phyloP scores from a whole-genome alignment of 2,888 invertebrate genomes.

The Phalera bucephala region DNA sequence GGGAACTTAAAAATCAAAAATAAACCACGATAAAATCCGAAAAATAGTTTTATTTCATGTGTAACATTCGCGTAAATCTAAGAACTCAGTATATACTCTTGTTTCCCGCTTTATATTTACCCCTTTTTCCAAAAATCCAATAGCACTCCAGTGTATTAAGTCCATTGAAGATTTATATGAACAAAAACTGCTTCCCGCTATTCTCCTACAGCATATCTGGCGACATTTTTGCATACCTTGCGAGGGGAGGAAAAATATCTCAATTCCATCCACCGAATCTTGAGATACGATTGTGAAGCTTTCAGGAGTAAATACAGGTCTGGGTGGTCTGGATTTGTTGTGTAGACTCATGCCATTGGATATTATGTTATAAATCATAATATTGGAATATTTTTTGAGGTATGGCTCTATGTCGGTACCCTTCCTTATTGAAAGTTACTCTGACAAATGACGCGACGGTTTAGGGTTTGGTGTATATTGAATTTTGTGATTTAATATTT shows the following conservation, averaged over 20 bases:
- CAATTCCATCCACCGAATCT: slow-evolving; percentile 36
- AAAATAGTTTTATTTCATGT: too few relatives aligned
- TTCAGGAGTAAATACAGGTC: slow-evolving; percentile 11
- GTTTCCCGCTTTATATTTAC: too few relatives aligned
- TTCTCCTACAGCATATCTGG: slow-evolving; percentile 63
- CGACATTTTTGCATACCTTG: slow-evolving; percentile 77
- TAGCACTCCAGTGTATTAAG: slow-evolving; percentile 72
- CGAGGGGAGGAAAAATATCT: slow-evolving; percentile 64
- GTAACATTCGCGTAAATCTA: too few relatives aligned
- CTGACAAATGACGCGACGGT: slow-evolving; percentile 71
- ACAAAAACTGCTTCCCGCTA: slow-evolving; percentile 58
- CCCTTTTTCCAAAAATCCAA: slow-evolving; percentile 40
- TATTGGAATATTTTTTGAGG: slow-evolving; percentile 72
- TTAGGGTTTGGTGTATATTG: slow-evolving; percentile 42
- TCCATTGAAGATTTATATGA: slow-evolving; percentile 74
- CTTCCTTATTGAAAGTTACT: slow-evolving; percentile 69
- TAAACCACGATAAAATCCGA: too few relatives aligned
- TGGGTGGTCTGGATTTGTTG: slow-evolving; percentile 22
- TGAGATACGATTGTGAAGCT: slow-evolving; percentile 22
- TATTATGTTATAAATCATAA: slow-evolving; percentile 75
- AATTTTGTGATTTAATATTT: slow-evolving; percentile 32
- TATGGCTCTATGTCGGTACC: slow-evolving; percentile 51
- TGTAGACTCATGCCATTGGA: slow-evolving; percentile 46
- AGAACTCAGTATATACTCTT: too few relatives aligned
- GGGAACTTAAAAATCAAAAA: too few relatives aligned